Base-by-base conservation (phyloP, 2,888 invertebrate species). In the Caenorhabditis sp. region DNA sequence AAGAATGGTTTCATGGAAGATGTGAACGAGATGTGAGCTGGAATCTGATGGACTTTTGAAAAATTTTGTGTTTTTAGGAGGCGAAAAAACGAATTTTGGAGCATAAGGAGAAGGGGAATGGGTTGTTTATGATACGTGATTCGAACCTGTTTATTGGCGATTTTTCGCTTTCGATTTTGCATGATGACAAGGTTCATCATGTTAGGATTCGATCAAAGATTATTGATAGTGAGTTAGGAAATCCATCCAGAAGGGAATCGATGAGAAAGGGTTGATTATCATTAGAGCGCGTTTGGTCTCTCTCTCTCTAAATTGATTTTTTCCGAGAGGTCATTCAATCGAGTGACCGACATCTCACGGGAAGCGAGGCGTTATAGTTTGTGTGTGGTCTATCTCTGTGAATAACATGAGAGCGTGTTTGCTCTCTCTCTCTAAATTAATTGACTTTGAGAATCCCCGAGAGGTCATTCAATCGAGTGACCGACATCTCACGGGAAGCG, bases 121-220 rank as follows among this genome's bases (percentile, higher is more conserved):
- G 97, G 0, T 94, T 97, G 0, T 99, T 95, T 89, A 90, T 99
- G 59, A 95, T 99, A 10, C 90, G 99, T 60, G 93, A 94, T 1
- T 95, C 94, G 87, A 95, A 94, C 83, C 93, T 94, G 82, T 95
- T 95, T 81, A 90, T 91, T 0, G 93, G 93, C 82, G 93, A 93
- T 1, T 96, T 93, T 88, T 95, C 95, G 17, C 94, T 99, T 82
- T 96, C 96, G 70, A 97, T 97, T 89, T 92, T 95, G 92, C 84
- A 85, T 63, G 81, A 82, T 59, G 77, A 73, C 21, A 73, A 76
- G 21, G 87, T 88, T 19, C 85, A 88, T 65, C 86, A 87, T 71
- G 84, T 84, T n/a, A 79, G 87, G 19, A 87, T 87, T 26, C 74
- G 79, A 19, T 83, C 84, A 6, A 78, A 76, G 43, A 82, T 86